Conservation (phyloP, 2,113 vertebrate genomes). For the Sclerurus mexicanus region DNA sequence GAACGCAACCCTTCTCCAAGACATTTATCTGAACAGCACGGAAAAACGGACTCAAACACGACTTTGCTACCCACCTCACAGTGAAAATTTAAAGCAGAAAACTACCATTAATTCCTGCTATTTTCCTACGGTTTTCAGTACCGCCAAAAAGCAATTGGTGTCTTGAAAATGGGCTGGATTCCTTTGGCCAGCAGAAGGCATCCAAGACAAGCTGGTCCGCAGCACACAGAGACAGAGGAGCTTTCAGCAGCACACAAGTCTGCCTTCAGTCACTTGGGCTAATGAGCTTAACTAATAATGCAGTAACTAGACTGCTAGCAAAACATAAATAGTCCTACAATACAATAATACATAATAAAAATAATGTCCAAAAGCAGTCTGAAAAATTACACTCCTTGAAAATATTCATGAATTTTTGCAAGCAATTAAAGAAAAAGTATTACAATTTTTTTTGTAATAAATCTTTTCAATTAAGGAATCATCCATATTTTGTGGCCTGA, state of each 20-base stretch:
- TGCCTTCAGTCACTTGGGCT: neutral
- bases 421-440: constrained; percentile 4
- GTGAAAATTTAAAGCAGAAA: neutral
- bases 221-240: neutral
- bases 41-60: neutral
- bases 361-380: neutral
- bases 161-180: neutral
- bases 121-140: neutral
- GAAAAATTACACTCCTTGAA: neutral
- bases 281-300: neutral
- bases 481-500: neutral
- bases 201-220: neutral
- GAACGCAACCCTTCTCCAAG: neutral
- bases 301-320: neutral
- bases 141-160: neutral
- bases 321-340: neutral
- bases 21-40: neutral
- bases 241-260: neutral
- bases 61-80: neutral
- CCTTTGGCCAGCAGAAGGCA: constrained; percentile 9
- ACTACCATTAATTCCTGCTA: neutral
- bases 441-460: neutral
- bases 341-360: constrained; percentile 1
- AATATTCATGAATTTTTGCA: neutral
- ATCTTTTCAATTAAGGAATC: constrained; percentile 16